phyloP scores from a whole-genome alignment of 2,797 vertebrate species.

The Labeo calbasu region DNA sequence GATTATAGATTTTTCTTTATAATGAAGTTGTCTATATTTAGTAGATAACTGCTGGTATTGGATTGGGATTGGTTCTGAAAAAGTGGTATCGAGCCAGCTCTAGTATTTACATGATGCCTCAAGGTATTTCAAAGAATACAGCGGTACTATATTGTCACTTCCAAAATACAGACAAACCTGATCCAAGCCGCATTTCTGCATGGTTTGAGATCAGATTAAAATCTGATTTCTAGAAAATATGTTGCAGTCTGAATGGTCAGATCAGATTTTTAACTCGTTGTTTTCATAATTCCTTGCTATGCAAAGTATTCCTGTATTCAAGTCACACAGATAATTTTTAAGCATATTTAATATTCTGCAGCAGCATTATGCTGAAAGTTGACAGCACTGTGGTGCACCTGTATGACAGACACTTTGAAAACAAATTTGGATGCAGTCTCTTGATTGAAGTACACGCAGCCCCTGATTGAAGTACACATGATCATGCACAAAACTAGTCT shows the following conservation, averaged over 20 bases:
- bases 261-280: neutral
- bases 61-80: too few species aligned
- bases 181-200: neutral
- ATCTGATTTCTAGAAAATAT: neutral
- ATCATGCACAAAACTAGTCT: neutral
- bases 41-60: too few species aligned
- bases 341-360: slow-evolving; percentile 7
- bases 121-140: slow-evolving; percentile 6
- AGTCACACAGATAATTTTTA: slow-evolving; percentile 2
- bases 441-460: slow-evolving; percentile 30
- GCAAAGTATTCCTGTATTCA: neutral
- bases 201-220: neutral
- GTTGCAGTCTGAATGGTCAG: neutral
- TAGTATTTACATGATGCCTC: neutral
- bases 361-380: neutral
- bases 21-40: too few species aligned
- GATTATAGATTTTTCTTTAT: neutral
- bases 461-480: slow-evolving; percentile 7
- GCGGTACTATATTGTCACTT: neutral
- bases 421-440: slow-evolving; percentile 9
- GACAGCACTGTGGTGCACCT: neutral
- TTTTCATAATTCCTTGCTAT: neutral
- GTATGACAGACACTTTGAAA: slow-evolving; percentile 11
- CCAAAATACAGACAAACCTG: neutral
- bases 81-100: too few species aligned